Percentiles rank a stretch among this genome's conserved stretches.
Evolutionary conservation across 2,113 vertebrate species (phyloP).

Genomic region (Antechinus stuartii): DNA sequence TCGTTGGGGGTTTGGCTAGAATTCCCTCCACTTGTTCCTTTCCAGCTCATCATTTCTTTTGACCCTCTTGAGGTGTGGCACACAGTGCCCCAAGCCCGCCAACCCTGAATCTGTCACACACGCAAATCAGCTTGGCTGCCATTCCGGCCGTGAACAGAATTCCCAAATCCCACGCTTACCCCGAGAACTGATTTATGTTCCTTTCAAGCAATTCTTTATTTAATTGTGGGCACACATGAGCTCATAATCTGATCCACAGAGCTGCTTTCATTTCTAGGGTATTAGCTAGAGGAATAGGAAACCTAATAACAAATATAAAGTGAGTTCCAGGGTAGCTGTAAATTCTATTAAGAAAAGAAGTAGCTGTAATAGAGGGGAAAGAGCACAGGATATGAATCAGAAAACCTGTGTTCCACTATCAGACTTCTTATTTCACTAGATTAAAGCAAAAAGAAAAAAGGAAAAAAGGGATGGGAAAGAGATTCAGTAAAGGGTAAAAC

Average conservation of each 20-base stretch:
- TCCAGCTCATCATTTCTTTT: not conserved
- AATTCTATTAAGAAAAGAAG: conserved; percentile 6
- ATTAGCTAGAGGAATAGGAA: conserved; percentile 56
- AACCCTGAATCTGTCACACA: not conserved
- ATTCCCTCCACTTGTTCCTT: not conserved
- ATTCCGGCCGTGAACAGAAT: conserved; percentile 13
- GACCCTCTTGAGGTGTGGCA: not conserved
- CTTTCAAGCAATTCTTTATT: conserved; percentile 30
- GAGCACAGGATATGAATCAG: not conserved
- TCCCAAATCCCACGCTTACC: not conserved
- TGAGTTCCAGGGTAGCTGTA: conserved; percentile 46
- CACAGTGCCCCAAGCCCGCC: conserved; percentile 21
- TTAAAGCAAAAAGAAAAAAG: not conserved
- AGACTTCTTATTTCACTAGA: not conserved
- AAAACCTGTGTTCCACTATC: not conserved
- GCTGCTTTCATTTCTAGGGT: conserved; percentile 56
- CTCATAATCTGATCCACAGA: not conserved
- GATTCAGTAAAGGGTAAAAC: not conserved
- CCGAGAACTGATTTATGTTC: conserved; percentile 38
- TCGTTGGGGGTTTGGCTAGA: not conserved
- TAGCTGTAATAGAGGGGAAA: not conserved
- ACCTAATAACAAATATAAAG: conserved; percentile 50
- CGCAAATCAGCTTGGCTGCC: not conserved
- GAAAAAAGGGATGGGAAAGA: not conserved
- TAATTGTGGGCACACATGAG: conserved; percentile 3